Evolutionary conservation across 2,888 invertebrate species (phyloP), one percentile per base, ranked within the genome.

Genomic region (Leptinotarsa juncta): DNA sequence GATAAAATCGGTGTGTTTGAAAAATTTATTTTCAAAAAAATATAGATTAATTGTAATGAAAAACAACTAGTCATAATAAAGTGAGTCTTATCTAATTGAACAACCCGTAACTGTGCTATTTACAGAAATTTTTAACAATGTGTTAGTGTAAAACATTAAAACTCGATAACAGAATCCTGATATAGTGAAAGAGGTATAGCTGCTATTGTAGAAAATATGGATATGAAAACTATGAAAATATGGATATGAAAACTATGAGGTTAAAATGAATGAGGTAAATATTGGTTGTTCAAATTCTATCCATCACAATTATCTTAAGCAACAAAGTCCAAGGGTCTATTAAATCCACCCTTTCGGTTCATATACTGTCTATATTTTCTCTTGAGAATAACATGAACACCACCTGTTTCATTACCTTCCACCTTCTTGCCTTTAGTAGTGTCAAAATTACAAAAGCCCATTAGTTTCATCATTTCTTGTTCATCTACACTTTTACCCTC

Each of bases 311-410:
- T 69, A 72, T 72, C 50, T 83, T 82, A 97, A 80, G 97, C 97
- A 80, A 98, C 97, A 89, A 97, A 97, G 89, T 99, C 99, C 79
- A 99, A 89, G 57, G 99, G 99, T 86, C 99, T 91, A 89, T 99
- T 99, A 89, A 99, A 99, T 72, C 99, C 99, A 78, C 99, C 99
- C 89, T 98, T 97, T 78, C 99, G 92, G 89, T 99, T 99, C 99
- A 99, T 99, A 87, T 99, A 99, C 89, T 99, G 99, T 83, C 98
- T 93, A 88, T 98, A 98, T 89, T 98, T 97, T 83, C 99, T 91
- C 89, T 98, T 98, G 76, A 98, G 91, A 78, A 97, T 97, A 74
- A 98, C 96, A 87, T 98, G 98, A 78, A 98, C 97, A 48, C 94
- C 95, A n/a, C 97, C 97, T 71, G 93, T 93, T 83, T 97, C 96